phyloP scores from a whole-genome alignment of 1,140 invertebrate genomes.

The Orchesella cincta region DNA sequence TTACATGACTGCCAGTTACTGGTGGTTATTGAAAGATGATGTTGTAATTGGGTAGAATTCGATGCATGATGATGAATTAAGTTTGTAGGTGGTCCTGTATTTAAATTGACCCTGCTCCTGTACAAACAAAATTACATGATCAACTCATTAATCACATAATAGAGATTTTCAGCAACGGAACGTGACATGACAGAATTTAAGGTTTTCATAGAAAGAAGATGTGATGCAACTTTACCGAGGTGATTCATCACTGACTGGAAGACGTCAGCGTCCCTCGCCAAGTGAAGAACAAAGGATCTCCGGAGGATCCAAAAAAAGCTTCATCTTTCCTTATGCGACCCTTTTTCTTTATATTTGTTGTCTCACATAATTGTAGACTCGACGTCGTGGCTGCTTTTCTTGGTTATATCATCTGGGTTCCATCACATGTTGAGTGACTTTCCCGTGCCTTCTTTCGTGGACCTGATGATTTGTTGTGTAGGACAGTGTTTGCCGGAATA shows the following conservation, averaged over 20 bases:
- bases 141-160: slow-evolving; percentile 34
- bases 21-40: slow-evolving; percentile 18
- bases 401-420: slow-evolving; percentile 97
- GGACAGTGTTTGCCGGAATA: slow-evolving; percentile 96
- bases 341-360: slow-evolving; percentile 87
- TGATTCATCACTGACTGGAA: slow-evolving; percentile 63
- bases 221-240: background rate
- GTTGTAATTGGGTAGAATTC: background rate
- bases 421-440: slow-evolving; percentile 99
- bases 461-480: slow-evolving; percentile 98
- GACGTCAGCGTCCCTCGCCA: slow-evolving; percentile 84
- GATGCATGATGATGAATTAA: slow-evolving; percentile 26
- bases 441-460: slow-evolving; percentile 55
- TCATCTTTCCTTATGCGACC: slow-evolving; percentile 92
- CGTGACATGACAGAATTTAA: slow-evolving; percentile 13
- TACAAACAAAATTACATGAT: slow-evolving; percentile 10
- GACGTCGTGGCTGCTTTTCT: slow-evolving; percentile 79
- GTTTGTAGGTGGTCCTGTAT: background rate
- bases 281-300: slow-evolving; percentile 87
- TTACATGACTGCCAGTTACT: slow-evolving; percentile 4
- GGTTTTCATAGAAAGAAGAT: background rate
- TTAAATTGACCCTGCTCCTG: background rate
- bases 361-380: slow-evolving; percentile 96
- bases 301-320: slow-evolving; percentile 67
- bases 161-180: slow-evolving; percentile 49